Conservation (phyloP, 2,797 vertebrate genomes). For the Acrossocheilus fasciatus region DNA sequence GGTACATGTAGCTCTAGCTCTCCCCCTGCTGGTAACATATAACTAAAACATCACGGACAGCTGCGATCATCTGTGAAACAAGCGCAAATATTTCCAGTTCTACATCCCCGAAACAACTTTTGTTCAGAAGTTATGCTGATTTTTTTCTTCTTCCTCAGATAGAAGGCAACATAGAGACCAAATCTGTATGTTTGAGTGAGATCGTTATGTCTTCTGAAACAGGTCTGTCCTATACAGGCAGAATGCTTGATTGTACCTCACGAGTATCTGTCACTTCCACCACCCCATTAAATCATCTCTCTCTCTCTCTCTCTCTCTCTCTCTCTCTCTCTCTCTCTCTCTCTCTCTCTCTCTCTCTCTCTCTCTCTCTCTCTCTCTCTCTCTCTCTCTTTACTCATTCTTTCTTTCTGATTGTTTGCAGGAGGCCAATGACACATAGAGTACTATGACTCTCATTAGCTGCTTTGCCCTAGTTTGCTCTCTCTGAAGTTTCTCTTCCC, state of each 20-base stretch:
- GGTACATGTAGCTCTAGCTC: neutral
- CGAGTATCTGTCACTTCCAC: slow-evolving; percentile 25
- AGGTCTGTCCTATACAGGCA: slow-evolving; percentile 14
- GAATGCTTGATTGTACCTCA: slow-evolving; percentile 32
- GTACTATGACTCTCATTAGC: slow-evolving; percentile 42
- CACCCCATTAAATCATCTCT: slow-evolving; percentile 15
- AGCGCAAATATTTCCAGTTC: neutral
- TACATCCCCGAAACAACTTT: neutral
- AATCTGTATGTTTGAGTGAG: slow-evolving; percentile 3
- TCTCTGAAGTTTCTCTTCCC: slow-evolving; percentile 60
- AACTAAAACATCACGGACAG: neutral
- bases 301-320: slow-evolving; percentile 17
- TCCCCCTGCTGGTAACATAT: neutral
- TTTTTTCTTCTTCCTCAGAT: neutral
- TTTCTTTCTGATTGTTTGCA: slow-evolving; percentile 24
- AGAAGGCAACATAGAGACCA: neutral
- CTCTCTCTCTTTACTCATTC: slow-evolving; percentile 24
- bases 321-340: slow-evolving; percentile 17
- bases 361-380: neutral
- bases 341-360: slow-evolving; percentile 17
- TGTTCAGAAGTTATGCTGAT: neutral
- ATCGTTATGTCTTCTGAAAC: slow-evolving; percentile 30
- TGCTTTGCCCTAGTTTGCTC: slow-evolving; percentile 68
- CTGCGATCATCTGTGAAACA: neutral
- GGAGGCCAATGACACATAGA: slow-evolving; percentile 55